These are phyloP conservation scores for Rhea pennata DNA, from an alignment of 2,113 vertebrate genomes.

Conservation along the genomic window DNA sequence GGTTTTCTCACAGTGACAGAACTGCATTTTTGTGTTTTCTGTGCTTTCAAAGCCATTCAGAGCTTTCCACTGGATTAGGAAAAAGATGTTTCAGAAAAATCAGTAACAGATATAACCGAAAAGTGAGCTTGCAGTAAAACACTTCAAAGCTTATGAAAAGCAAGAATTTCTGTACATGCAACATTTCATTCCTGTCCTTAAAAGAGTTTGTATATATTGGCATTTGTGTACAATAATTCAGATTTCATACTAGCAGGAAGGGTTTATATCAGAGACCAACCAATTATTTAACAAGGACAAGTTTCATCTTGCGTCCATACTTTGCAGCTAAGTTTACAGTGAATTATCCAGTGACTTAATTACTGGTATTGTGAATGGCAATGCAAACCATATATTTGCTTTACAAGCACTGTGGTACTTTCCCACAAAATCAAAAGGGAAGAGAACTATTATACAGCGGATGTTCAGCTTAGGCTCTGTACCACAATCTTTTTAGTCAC, in stretches of 20 bases:
- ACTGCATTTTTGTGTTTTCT: not conserved
- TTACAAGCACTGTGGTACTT: not conserved
- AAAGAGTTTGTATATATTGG: not conserved
- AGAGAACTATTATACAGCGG: not conserved
- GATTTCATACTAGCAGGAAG: not conserved
- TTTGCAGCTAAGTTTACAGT: not conserved
- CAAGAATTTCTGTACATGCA: not conserved
- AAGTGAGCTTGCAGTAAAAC: not conserved
- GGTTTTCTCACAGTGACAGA: not conserved
- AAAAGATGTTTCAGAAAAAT: not conserved
- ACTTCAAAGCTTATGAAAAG: not conserved
- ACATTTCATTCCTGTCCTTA: not conserved
- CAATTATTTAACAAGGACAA: not conserved
- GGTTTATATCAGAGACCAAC: not conserved
- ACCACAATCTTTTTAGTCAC: not conserved
- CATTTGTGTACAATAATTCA: not conserved
- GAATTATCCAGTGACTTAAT: slow-evolving; percentile 26
- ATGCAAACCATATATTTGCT: not conserved
- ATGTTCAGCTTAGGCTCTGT: not conserved
- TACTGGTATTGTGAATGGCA: not conserved
- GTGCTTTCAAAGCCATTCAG: not conserved
- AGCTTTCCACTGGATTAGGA: not conserved
- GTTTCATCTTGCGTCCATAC: not conserved
- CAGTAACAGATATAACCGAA: not conserved
- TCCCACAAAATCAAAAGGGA: not conserved